Evolutionary conservation across 2,797 vertebrate species (phyloP).

Genomic region (Ctenopoma multispine): DNA sequence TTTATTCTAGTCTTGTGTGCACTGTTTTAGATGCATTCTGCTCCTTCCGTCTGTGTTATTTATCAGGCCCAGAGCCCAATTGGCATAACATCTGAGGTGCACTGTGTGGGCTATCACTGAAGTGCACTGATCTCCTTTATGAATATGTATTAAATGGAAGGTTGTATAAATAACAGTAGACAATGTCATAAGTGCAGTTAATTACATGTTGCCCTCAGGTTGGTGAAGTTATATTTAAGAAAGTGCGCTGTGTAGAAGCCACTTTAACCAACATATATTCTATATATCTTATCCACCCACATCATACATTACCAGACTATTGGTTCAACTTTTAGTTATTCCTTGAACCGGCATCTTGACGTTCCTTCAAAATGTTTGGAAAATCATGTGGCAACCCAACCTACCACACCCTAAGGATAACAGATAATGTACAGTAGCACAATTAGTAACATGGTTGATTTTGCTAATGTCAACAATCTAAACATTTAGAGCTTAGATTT

Average conservation of each 20-base stretch:
- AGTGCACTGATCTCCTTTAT: conserved; percentile 20
- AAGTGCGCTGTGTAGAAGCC: not conserved
- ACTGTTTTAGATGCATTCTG: conserved; percentile 6
- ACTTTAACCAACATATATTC: not conserved
- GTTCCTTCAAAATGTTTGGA: not conserved
- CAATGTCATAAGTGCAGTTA: conserved; percentile 1
- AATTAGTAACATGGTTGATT: no score
- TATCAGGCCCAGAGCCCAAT: conserved; percentile 28
- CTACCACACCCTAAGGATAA: not conserved
- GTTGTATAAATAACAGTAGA: conserved; percentile 23
- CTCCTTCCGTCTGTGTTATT: conserved; percentile 17
- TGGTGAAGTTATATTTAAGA: not conserved
- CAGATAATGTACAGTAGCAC: not conserved
- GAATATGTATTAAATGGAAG: conserved; percentile 23
- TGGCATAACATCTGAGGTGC: conserved; percentile 29
- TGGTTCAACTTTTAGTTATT: not conserved
- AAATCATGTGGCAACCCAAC: not conserved
- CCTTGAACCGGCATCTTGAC: not conserved
- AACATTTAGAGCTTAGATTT: no score
- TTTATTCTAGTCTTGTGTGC: not conserved
- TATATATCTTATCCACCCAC: not conserved
- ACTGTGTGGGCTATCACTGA: conserved; percentile 14
- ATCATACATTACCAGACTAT: not conserved
- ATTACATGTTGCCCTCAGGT: not conserved
- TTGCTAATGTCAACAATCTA: no score